Evolutionary conservation across 2,113 vertebrate species (phyloP), one percentile per base, ranked within the genome.

Genomic region (Takifugu bimaculatus): DNA sequence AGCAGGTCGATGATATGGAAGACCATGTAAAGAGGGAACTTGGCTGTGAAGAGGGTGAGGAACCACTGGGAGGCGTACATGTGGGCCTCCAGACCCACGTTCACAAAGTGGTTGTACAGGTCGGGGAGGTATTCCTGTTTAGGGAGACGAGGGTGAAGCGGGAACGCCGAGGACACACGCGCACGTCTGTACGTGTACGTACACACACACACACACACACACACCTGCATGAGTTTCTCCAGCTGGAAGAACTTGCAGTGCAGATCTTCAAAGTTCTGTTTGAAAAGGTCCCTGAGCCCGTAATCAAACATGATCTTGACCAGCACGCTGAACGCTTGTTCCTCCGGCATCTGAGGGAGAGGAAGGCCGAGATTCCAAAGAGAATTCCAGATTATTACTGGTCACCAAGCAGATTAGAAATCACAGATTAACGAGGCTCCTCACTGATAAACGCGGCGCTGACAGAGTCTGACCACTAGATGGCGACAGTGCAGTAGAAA

Each of bases 221-320:
- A 71, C 43, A 97, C 97, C 95, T 99, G 97, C 96, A 99, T 99
- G 78, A 99, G 94, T 69, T 92, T 93, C 80, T 99, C 97, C 85
- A 99, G 91, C 72, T 99, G 96, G 79, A 95, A 99, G 90, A 99
- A 99, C 81, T 99, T 99, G 94, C 97, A 99, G 83, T 99, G 97
- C 70, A 99, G 92, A 90, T 98, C 96, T 90, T 99, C 96, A 91
- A 99, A 99, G 81, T 99, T 99, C 86, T 99, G 96, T 87, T 98
- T 98, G 91, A 99, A 99, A 87, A 99, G 96, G 88, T 99, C 96
- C 93, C 97, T 93, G 92, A 99, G 96, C 79, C 96, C 96, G 12
- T 99, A 99, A 78, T 97, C 95, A 88, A 99, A 99, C 97, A 99
- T 99, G 89, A 99, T 99, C 92, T 98, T 98, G 78, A 99, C 97